phyloP scores from a whole-genome alignment of 2,888 invertebrate species.

The Tinea trinotella region DNA sequence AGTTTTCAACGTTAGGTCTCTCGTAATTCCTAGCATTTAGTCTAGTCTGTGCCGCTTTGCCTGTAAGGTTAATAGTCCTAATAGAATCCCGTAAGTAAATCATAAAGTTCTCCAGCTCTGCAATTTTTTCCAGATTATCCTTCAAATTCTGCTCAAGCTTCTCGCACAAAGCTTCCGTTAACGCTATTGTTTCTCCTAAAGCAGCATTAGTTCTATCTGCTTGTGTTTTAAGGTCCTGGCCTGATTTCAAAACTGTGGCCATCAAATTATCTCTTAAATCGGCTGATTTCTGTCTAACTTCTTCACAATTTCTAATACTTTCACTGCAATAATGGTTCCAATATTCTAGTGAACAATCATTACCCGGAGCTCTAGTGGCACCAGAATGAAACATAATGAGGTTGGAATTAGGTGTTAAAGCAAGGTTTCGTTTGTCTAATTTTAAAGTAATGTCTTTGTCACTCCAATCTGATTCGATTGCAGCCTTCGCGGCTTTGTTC shows the following conservation, averaged over 20 bases:
- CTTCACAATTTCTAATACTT: constrained; percentile 81
- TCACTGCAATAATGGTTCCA: constrained; percentile 89
- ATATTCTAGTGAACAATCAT: constrained; percentile 77
- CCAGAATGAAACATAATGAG: constrained; percentile 84
- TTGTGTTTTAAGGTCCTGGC: constrained; percentile 86
- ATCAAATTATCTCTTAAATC: constrained; percentile 78
- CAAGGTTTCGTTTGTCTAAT: constrained; percentile 77
- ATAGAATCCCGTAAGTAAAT: constrained; percentile 77
- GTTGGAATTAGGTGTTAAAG: constrained; percentile 76
- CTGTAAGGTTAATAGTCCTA: constrained; percentile 78
- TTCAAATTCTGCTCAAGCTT: constrained; percentile 79
- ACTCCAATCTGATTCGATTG: constrained; percentile 90
- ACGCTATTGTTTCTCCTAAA: constrained; percentile 78
- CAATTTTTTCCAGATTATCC: constrained; percentile 81
- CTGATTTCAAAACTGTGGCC: constrained; percentile 81
- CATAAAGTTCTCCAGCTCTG: constrained; percentile 83
- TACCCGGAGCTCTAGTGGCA: constrained; percentile 83
- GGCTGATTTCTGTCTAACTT: constrained; percentile 80
- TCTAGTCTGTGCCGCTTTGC: constrained; percentile 89
- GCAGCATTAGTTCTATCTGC: constrained; percentile 85
- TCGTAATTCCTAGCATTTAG: constrained; percentile 78
- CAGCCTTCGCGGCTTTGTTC: constrained; percentile 83
- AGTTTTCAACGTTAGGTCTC: constrained; percentile 86
- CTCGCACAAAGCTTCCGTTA: constrained; percentile 79
- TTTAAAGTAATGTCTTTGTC: constrained; percentile 85